Conservation (phyloP, 2,113 vertebrate genomes). For the Meleagris gallopavo region DNA sequence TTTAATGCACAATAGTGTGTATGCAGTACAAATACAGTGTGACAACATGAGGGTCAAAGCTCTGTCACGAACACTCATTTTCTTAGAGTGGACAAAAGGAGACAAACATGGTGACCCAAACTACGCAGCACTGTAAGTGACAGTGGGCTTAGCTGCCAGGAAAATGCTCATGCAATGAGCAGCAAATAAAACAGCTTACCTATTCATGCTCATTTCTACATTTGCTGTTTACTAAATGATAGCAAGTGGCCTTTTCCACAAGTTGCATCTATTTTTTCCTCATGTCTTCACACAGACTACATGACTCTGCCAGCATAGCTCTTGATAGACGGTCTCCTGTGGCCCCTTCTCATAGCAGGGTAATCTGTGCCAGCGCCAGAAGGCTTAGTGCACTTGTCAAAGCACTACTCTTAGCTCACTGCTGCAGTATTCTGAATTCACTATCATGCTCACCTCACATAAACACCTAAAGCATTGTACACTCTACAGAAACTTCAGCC, state of each 20-base stretch:
- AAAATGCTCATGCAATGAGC: rapidly evolving
- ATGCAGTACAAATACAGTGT: rapidly evolving
- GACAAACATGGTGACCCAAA: background rate
- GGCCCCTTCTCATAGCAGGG: background rate
- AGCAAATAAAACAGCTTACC: background rate
- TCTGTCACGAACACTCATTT: background rate
- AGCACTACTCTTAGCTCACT: background rate
- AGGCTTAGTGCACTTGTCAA: background rate
- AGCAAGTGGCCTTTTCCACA: background rate
- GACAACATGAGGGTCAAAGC: background rate
- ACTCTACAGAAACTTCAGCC: background rate
- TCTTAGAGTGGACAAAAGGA: background rate
- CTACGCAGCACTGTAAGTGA: rapidly evolving
- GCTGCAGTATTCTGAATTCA: background rate
- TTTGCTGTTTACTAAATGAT: background rate
- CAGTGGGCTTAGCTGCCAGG: background rate
- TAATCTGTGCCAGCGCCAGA: background rate
- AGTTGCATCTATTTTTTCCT: background rate
- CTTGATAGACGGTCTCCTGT: background rate
- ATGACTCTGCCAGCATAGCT: background rate
- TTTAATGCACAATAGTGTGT: background rate
- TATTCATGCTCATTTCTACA: background rate
- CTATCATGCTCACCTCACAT: background rate
- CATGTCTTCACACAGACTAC: background rate
- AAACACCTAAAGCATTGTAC: rapidly evolving